These are phyloP conservation scores for Prinia subflava DNA, from an alignment of 2,113 vertebrate species.

Conservation along the genomic window DNA sequence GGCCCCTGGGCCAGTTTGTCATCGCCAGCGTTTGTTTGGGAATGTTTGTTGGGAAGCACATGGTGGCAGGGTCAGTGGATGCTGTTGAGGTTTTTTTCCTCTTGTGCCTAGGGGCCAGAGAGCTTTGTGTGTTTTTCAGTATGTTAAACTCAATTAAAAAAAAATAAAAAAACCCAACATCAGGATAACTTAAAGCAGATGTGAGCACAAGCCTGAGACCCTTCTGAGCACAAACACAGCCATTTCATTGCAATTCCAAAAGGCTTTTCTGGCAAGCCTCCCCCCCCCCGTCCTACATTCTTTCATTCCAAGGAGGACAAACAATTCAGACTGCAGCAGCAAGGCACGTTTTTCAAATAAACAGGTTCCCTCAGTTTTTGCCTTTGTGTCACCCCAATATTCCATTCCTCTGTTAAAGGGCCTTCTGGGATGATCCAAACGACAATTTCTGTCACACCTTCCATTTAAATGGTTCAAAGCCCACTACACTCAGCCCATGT, in stretches of 20 bases:
- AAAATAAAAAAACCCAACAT: not conserved
- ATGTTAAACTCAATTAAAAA: slow-evolving; percentile 57
- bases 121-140: slow-evolving; percentile 42
- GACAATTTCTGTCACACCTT: not conserved
- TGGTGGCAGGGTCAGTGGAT: slow-evolving; percentile 29
- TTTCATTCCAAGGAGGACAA: slow-evolving; percentile 67
- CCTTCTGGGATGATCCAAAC: not conserved
- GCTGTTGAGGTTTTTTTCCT: slow-evolving; percentile 45
- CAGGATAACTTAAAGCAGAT: slow-evolving; percentile 65
- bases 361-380: slow-evolving; percentile 51
- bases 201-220: slow-evolving; percentile 52
- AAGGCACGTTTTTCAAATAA: slow-evolving; percentile 61
- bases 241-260: slow-evolving; percentile 60
- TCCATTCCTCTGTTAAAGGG: not conserved
- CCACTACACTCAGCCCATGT: fast-evolving
- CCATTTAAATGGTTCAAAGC: not conserved
- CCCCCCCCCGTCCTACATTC: slow-evolving; percentile 48
- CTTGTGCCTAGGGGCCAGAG: not conserved
- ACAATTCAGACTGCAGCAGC: slow-evolving; percentile 46
- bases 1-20: not conserved
- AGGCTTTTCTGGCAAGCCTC: slow-evolving; percentile 53
- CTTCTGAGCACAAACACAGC: slow-evolving; percentile 57
- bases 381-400: not conserved
- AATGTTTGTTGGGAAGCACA: slow-evolving; percentile 47
- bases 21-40: not conserved